A percentile compares a stretch with the other conserved stretches of the same genome.
phyloP scores from a whole-genome alignment of 2,797 vertebrate genomes.

The Monodelphis domestica region DNA sequence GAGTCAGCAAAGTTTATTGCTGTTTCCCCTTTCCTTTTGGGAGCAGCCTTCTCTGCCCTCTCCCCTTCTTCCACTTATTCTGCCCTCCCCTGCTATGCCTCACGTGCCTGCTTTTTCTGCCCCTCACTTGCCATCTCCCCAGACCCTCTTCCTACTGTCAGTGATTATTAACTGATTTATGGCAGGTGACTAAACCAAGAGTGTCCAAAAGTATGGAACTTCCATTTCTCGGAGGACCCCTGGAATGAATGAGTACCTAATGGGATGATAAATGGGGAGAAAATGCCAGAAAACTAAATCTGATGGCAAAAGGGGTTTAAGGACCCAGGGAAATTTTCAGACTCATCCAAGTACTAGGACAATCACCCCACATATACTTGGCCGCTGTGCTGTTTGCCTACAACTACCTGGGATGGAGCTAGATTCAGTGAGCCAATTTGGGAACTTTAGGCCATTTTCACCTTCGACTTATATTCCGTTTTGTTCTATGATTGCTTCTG shows the following conservation, averaged over 20 bases:
- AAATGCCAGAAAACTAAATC: not conserved
- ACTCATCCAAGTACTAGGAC: not conserved
- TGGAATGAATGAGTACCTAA: not conserved
- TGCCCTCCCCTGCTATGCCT: not conserved
- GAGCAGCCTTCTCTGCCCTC: not conserved
- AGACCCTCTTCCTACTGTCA: constrained; percentile 13
- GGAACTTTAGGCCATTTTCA: not conserved
- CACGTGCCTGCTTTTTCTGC: not conserved
- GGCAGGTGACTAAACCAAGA: constrained; percentile 60
- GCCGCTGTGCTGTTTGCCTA: not conserved
- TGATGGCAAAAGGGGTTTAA: not conserved
- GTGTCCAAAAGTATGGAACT: not conserved
- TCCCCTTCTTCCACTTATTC: not conserved
- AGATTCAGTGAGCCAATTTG: not conserved
- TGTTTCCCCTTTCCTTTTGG: not conserved
- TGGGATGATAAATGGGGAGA: not conserved
- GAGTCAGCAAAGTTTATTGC: not conserved
- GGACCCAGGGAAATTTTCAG: not conserved
- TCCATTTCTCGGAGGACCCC: not conserved
- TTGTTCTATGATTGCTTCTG: not conserved
- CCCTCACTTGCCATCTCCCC: not conserved
- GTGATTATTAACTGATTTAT: constrained; percentile 68
- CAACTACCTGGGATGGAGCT: not conserved
- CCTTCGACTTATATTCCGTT: too few species aligned
- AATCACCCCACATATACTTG: not conserved